Evolutionary conservation across 1,140 invertebrate genomes (phyloP), one percentile per base, ranked within the genome.

Genomic region (Caerostris darwini): DNA sequence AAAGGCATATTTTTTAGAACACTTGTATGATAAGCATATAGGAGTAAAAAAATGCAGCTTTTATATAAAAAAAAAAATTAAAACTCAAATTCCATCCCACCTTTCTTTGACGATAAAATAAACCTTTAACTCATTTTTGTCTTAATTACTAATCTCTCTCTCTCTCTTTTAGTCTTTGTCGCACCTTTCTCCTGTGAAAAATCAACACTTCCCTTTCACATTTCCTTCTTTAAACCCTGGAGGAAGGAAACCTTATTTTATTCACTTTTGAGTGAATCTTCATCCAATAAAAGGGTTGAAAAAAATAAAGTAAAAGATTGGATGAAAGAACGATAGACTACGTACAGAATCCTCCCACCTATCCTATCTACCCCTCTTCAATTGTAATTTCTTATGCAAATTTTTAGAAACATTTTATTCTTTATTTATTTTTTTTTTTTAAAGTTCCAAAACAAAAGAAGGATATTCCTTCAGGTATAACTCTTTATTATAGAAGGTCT

Each of bases 321-420:
- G 34, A 34, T 1, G 0, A 34, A 14, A 34, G 50, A 8, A 34
- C 34, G 69, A 12, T 34, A 50, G 19, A 53, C 34, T 8, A 34
- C 69, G 50, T 50, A 77, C 7, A 77, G 34, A 34, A 34, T 34
- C 2, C 34, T 34, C 34, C 34, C 19, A 71, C 69, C 8, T 12
- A 77, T 8, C 59, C 59, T 14, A 14, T 8, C 12, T 34, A 50
- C 34, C 34, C 19, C 69, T 77, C 50, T 77, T 34, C 34, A 77
- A 77, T 34, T 50, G 34, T 77, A 85, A 85, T 85, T 85, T 85
- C 82, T 85, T 85, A 85, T 58, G 82, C 82, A 85, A 85, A 85
- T 85, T 85, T 83, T 85, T 58, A 19, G 17, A 85, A 57, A 34
- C 34, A 34, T 34, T 34, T 7, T n/a, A 10, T 67, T 67, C 61